Percentiles rank a stretch among this genome's conserved stretches.
These are phyloP conservation scores for Sinocyclocheilus anshuiensis DNA, from an alignment of 2,113 vertebrate species.

Conservation along the genomic window DNA sequence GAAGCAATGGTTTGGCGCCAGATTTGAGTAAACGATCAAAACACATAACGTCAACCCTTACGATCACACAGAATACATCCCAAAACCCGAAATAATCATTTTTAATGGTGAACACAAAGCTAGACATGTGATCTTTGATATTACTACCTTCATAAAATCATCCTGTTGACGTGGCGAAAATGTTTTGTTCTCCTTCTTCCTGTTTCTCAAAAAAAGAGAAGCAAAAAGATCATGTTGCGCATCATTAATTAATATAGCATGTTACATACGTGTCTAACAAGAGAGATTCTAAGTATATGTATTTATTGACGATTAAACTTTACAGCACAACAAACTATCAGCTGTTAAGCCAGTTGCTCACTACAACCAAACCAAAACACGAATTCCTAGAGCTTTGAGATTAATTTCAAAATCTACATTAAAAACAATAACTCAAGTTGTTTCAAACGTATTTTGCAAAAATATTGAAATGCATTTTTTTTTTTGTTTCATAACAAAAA, in stretches of 20 bases:
- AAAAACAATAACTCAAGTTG: neutral
- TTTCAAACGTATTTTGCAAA: neutral
- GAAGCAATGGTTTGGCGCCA: constrained; percentile 3
- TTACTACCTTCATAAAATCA: neutral
- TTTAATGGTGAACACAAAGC: neutral
- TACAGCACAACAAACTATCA: neutral
- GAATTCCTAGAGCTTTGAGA: neutral
- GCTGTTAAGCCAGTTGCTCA: neutral
- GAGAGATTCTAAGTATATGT: neutral
- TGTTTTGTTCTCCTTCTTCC: neutral
- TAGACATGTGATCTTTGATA: neutral
- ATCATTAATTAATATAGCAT: neutral
- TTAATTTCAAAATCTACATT: neutral
- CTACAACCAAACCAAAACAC: neutral
- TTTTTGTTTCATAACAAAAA: neutral
- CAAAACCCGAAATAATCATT: neutral
- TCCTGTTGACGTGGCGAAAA: neutral
- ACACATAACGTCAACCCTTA: neutral
- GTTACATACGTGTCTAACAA: neutral
- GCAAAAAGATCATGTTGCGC: neutral
- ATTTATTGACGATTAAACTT: neutral
- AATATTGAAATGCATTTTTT: neutral
- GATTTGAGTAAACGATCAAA: constrained; percentile 5
- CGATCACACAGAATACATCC: no score
- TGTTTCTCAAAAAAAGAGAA: neutral